phyloP scores from a whole-genome alignment of 35 echinoderm and acorn worm genomes.

The Heliocidaris erythrogramma region DNA sequence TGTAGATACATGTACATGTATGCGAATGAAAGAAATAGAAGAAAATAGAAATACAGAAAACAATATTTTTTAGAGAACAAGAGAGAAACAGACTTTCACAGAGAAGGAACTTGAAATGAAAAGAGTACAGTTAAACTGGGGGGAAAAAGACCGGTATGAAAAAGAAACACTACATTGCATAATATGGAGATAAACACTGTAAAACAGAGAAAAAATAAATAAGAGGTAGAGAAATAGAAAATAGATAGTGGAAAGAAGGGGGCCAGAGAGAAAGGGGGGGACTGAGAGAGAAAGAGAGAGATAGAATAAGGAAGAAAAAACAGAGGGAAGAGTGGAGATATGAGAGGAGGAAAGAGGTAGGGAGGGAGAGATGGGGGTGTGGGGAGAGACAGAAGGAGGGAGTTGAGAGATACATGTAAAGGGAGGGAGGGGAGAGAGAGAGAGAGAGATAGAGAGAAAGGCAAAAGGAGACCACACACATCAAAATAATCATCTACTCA shows the following conservation, averaged over 20 bases:
- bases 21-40: background rate
- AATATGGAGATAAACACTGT: background rate
- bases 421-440: background rate
- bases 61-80: background rate
- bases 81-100: background rate
- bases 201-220: background rate
- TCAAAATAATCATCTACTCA: no score
- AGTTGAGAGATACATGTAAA: background rate
- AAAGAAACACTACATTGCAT: background rate
- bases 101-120: background rate
- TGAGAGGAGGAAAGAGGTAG: background rate
- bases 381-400: background rate
- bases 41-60: background rate
- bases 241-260: background rate
- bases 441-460: background rate
- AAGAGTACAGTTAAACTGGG: background rate
- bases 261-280: background rate
- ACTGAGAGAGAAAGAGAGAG: background rate
- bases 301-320: background rate
- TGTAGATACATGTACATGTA: no score
- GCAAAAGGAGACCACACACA: background rate
- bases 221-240: background rate
- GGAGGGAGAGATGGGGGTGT: background rate
- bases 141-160: background rate
- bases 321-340: background rate